phyloP scores from a whole-genome alignment of 2,888 invertebrate species.

The Panzeria rudis region DNA sequence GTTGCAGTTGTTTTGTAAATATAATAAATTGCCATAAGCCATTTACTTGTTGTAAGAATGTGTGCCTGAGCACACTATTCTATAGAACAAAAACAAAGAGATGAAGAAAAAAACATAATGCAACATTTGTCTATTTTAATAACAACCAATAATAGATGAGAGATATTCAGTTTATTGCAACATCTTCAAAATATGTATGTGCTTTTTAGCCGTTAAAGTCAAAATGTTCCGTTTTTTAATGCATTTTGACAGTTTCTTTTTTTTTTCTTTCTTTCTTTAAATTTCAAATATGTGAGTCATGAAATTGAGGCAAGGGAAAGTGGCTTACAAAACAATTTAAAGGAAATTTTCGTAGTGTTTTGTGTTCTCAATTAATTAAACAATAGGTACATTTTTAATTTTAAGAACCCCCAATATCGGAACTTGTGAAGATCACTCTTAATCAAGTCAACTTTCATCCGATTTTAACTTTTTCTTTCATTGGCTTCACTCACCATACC shows the following conservation, averaged over 20 bases:
- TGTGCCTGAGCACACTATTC: conserved; percentile 23
- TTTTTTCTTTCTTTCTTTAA: background rate
- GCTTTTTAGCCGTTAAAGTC: conserved; percentile 4
- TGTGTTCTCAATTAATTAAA: background rate
- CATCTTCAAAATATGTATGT: conserved; percentile 44
- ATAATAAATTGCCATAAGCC: conserved; percentile 68
- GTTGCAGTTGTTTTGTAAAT: conserved; percentile 56
- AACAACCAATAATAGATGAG: conserved; percentile 41
- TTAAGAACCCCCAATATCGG: no score
- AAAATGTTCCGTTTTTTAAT: conserved; percentile 10
- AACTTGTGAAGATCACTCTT: no score
- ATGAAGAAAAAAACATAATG: conserved; percentile 8
- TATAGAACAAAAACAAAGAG: background rate
- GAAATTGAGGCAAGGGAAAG: background rate
- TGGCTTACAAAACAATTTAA: background rate
- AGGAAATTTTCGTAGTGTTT: background rate
- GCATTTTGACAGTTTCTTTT: conserved; percentile 10
- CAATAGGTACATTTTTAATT: background rate
- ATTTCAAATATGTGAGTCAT: conserved; percentile 37
- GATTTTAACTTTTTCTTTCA: background rate
- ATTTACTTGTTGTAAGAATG: conserved; percentile 43
- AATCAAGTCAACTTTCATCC: background rate
- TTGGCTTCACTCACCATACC: background rate
- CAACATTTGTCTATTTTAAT: conserved; percentile 67
- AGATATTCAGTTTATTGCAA: conserved; percentile 50